A percentile compares a stretch with the other conserved stretches of the same genome.
phyloP scores from a whole-genome alignment of 2,797 vertebrate species.

The Rhodeus uyekii region DNA sequence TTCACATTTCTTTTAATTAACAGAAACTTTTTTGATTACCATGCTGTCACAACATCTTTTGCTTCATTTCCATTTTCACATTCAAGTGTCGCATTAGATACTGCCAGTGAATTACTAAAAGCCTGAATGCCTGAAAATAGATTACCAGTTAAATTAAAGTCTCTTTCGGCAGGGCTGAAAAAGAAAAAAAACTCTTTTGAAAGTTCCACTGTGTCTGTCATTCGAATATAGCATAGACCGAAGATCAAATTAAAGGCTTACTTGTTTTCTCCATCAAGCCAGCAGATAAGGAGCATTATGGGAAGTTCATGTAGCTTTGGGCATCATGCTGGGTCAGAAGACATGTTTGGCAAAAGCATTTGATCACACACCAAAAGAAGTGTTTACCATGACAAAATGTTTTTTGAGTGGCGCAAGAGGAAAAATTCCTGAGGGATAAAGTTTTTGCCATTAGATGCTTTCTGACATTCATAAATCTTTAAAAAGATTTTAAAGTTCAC shows the following conservation, averaged over 20 bases:
- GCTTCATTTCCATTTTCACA: slow-evolving; percentile 45
- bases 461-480: slow-evolving; percentile 48
- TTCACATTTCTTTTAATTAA: slow-evolving; percentile 39
- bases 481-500: slow-evolving; percentile 37
- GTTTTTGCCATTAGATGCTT: slow-evolving; percentile 22
- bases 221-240: not conserved
- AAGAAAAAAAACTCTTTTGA: slow-evolving; percentile 43
- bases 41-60: slow-evolving; percentile 44
- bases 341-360: slow-evolving; percentile 34
- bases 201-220: slow-evolving; percentile 16
- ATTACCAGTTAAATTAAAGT: slow-evolving; percentile 61
- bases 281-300: slow-evolving; percentile 7
- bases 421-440: slow-evolving; percentile 32
- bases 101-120: slow-evolving; percentile 55
- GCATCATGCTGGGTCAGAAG: slow-evolving; percentile 17
- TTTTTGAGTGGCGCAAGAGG: slow-evolving; percentile 31
- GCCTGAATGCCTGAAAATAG: slow-evolving; percentile 60
- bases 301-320: not conserved
- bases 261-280: not conserved
- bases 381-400: slow-evolving; percentile 45
- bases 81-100: slow-evolving; percentile 42
- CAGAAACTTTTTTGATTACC: slow-evolving; percentile 37
- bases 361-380: slow-evolving; percentile 23
- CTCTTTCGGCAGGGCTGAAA: slow-evolving; percentile 46
- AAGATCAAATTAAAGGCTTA: not conserved